These are phyloP conservation scores for Hirtodrosophila cameraria DNA, from an alignment of 2,888 invertebrate genomes.

Conservation along the genomic window DNA sequence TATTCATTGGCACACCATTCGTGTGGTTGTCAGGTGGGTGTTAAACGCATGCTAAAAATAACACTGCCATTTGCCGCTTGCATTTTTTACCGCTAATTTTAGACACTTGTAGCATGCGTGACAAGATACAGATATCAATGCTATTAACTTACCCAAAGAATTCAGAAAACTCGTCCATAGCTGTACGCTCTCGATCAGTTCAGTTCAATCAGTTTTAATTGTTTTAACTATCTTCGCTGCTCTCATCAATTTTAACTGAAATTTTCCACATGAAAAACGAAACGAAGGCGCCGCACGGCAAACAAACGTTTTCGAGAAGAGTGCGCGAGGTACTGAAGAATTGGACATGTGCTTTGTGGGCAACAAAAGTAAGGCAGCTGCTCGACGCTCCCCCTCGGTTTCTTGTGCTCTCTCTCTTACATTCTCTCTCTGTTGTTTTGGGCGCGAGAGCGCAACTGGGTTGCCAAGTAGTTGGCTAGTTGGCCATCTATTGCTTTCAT, in stretches of 20 bases:
- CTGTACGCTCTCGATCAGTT: conserved; percentile 15
- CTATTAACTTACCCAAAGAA: conserved; percentile 52
- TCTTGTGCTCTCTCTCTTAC: conserved; percentile 18
- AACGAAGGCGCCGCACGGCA: conserved; percentile 26
- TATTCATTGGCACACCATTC: conserved; percentile 34
- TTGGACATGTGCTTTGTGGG: conserved; percentile 17
- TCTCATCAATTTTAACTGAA: conserved; percentile 31
- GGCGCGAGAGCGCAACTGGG: conserved; percentile 34
- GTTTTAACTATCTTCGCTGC: conserved; percentile 8
- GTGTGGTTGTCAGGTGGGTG: conserved; percentile 44
- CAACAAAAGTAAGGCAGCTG: conserved; percentile 27
- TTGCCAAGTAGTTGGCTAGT: conserved; percentile 35
- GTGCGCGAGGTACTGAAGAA: conserved; percentile 22
- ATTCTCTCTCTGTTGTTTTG: conserved; percentile 10
- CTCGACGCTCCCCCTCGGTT: conserved; percentile 22
- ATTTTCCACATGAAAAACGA: conserved; percentile 46
- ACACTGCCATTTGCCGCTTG: conserved; percentile 10
- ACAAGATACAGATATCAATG: neutral
- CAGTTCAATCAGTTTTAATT: conserved; percentile 46
- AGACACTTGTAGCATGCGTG: conserved; percentile 54
- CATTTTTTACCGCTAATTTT: conserved; percentile 45
- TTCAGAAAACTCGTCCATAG: conserved; percentile 59
- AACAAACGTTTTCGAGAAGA: conserved; percentile 16
- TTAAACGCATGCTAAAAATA: conserved; percentile 53
- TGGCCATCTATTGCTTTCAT: conserved; percentile 8